These are phyloP conservation scores for Porites rus DNA, from an alignment of 92 coral and sea anemone species.

Conservation along the genomic window DNA sequence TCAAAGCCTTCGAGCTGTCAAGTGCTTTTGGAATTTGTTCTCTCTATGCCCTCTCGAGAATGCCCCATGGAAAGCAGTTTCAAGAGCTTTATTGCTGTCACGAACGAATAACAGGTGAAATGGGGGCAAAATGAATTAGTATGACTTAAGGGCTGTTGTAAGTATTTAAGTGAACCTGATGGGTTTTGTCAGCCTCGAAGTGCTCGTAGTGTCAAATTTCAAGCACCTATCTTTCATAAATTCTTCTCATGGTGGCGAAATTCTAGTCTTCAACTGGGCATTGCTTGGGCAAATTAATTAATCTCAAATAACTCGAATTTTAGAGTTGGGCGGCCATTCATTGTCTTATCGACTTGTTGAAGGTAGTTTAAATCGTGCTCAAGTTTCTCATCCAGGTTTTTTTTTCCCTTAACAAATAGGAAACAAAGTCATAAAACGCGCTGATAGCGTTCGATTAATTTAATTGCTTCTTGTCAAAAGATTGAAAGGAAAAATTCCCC, in stretches of 20 bases:
- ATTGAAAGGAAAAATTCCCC: conserved; percentile 21
- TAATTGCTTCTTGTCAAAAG: conserved; percentile 54
- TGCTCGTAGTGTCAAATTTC: conserved; percentile 85
- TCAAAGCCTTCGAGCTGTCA: conserved; percentile 15
- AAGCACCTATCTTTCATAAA: conserved; percentile 74
- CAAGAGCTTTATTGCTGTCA: conserved; percentile 91
- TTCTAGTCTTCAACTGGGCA: conserved; percentile 66
- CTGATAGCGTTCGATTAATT: conserved; percentile 53
- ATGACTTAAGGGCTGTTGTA: conserved; percentile 83
- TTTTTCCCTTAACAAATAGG: conserved; percentile 37
- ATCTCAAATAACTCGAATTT: conserved; percentile 62
- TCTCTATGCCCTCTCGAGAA: conserved; percentile 59
- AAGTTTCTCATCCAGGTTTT: conserved; percentile 68
- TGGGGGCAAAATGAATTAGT: conserved; percentile 76
- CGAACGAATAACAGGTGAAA: conserved; percentile 93
- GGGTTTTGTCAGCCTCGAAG: conserved; percentile 91
- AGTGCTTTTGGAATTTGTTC: conserved; percentile 50
- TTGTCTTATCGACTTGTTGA: conserved; percentile 58
- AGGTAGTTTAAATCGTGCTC: conserved; percentile 64
- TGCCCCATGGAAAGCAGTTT: conserved; percentile 83
- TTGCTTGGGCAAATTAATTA: conserved; percentile 76
- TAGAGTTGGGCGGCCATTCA: conserved; percentile 37
- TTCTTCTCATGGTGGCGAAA: conserved; percentile 76
- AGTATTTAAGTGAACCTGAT: conserved; percentile 93
- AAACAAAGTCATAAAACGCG: conserved; percentile 42